phyloP scores from a whole-genome alignment of 2,113 vertebrate genomes.

The Axis porcinus region DNA sequence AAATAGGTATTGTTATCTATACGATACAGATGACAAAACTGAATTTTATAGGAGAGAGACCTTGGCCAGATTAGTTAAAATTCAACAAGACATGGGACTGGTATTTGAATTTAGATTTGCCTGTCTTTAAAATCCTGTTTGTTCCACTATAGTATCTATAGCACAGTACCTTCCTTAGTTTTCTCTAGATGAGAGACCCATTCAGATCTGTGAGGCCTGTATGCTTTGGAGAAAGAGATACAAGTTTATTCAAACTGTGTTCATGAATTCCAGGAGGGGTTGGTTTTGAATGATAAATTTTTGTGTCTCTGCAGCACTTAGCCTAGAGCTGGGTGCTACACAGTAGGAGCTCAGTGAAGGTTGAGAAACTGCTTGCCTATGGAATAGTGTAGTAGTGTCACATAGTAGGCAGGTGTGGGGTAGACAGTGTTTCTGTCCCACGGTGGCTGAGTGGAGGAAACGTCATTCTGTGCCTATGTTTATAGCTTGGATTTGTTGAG shows the following conservation, averaged over 20 bases:
- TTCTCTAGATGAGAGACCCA: not conserved
- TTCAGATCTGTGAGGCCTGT: not conserved
- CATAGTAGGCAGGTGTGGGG: not conserved
- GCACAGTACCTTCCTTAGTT: not conserved
- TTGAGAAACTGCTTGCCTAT: not conserved
- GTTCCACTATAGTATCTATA: not conserved
- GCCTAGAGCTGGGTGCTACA: not conserved
- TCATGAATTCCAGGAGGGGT: not conserved
- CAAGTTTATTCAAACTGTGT: not conserved
- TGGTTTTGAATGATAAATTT: not conserved
- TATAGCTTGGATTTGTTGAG: constrained; percentile 11
- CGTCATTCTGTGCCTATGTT: not conserved
- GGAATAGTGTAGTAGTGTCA: not conserved
- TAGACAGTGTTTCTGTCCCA: not conserved
- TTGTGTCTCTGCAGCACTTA: not conserved
- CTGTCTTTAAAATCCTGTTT: not conserved
- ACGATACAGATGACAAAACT: not conserved
- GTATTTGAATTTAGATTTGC: not conserved
- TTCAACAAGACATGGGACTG: not conserved
- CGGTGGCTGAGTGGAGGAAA: not conserved
- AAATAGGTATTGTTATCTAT: not conserved
- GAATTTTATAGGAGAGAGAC: not conserved
- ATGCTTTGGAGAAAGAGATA: not conserved
- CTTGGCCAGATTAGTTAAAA: constrained; percentile 21
- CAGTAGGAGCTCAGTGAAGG: not conserved